Percentiles rank a stretch among this genome's conserved stretches.
These are phyloP conservation scores for Hyalella azteca DNA, from an alignment of 2,888 invertebrate species.

Conservation along the genomic window DNA sequence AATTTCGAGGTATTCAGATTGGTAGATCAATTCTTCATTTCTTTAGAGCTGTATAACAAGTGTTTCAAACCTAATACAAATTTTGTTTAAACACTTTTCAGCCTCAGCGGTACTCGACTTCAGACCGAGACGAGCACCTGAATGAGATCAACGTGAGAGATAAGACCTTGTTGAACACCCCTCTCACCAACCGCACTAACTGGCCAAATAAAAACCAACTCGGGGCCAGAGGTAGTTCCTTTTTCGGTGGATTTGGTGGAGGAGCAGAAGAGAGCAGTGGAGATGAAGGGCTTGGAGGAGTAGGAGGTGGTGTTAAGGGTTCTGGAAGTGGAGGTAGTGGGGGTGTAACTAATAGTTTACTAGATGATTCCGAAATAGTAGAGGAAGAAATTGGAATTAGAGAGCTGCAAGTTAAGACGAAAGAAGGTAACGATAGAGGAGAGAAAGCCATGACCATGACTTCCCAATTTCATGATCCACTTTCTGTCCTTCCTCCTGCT, in stretches of 20 bases:
- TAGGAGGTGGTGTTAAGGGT: not conserved
- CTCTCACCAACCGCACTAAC: conserved; percentile 14
- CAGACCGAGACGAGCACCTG: conserved; percentile 53
- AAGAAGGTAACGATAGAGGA: not conserved
- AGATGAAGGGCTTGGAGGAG: not conserved
- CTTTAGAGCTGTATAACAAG: too few species aligned
- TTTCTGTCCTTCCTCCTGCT: not conserved
- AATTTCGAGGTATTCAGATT: too few species aligned
- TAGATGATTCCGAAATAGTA: not conserved
- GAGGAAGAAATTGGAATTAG: not conserved
- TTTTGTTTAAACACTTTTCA: too few species aligned
- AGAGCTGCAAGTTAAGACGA: not conserved
- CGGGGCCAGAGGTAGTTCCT: not conserved
- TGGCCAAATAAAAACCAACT: conserved; percentile 23
- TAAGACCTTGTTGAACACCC: conserved; percentile 53
- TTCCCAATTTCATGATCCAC: not conserved
- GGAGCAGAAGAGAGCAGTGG: conserved; percentile 15
- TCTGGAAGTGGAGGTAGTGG: not conserved
- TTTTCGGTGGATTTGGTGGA: conserved; percentile 28
- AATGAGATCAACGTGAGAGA: conserved; percentile 56
- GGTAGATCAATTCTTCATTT: too few species aligned
- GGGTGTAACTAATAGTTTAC: conserved; percentile 1
- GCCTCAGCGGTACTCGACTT: conserved; percentile 37
- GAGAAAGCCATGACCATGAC: not conserved
- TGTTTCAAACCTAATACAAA: too few species aligned